Evolutionary conservation across 2,113 vertebrate species (phyloP).

Genomic region (Parus major): DNA sequence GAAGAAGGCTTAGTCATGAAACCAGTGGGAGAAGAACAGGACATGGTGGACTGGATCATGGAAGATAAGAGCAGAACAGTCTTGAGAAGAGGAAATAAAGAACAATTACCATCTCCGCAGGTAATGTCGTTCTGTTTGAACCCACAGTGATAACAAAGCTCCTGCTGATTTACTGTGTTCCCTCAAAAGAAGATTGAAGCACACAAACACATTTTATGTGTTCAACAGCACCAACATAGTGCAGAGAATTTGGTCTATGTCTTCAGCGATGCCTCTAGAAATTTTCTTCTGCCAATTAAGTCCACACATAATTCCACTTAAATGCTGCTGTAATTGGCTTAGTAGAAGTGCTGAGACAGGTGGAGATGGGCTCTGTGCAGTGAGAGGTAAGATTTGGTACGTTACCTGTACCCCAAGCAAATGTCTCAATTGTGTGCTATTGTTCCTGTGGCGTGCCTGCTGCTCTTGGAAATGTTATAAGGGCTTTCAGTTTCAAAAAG

Average conservation of each 20-base stretch:
- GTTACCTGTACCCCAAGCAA: not conserved
- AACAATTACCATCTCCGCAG: not conserved
- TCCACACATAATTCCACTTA: not conserved
- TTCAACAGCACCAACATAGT: not conserved
- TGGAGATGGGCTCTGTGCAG: not conserved
- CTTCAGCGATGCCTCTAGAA: not conserved
- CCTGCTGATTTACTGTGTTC: not conserved
- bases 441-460: not conserved
- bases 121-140: not conserved
- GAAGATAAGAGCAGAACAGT: not conserved
- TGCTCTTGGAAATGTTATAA: not conserved
- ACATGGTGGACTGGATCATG: fast-evolving
- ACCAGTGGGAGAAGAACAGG: not conserved
- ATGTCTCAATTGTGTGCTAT: not conserved
- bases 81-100: not conserved
- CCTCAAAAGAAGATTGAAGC: not conserved
- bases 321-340: not conserved
- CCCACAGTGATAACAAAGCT: not conserved
- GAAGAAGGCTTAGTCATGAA: not conserved
- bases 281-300: not conserved
- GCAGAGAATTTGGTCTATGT: not conserved
- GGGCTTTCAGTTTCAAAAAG: not conserved
- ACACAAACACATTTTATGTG: not conserved
- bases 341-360: not conserved
- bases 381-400: not conserved